These are phyloP conservation scores for Malurus splendens DNA, from an alignment of 2,797 vertebrate species.

Conservation along the genomic window DNA sequence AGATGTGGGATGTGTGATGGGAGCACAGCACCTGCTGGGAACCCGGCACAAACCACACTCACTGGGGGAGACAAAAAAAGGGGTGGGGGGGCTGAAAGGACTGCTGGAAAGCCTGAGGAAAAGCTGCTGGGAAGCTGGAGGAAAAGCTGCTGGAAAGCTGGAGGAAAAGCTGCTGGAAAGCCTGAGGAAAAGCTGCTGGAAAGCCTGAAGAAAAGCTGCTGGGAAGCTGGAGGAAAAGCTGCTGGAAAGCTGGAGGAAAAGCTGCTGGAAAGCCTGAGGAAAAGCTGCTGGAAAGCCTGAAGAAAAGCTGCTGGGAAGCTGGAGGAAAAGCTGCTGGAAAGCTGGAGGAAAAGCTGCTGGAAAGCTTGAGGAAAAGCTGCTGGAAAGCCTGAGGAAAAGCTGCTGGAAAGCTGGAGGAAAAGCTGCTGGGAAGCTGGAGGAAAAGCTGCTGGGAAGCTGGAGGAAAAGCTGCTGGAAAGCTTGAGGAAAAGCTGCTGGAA, in stretches of 20 bases:
- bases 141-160: no score
- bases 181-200: not conserved
- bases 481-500: no score
- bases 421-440: not conserved
- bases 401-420: conserved; percentile 18
- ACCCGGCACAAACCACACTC: not conserved
- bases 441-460: no score
- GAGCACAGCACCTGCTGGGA: not conserved
- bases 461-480: no score
- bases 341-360: no score
- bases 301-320: no score
- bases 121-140: not conserved
- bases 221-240: no score
- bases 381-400: no score
- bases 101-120: conserved; percentile 13
- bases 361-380: no score
- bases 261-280: conserved; percentile 3
- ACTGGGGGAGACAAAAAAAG: not conserved
- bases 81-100: not conserved
- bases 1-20: not conserved
- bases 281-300: not conserved
- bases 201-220: no score
- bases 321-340: no score
- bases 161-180: not conserved
- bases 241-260: no score